phyloP scores from a whole-genome alignment of 2,888 invertebrate genomes.

The Drosophila mimetica region DNA sequence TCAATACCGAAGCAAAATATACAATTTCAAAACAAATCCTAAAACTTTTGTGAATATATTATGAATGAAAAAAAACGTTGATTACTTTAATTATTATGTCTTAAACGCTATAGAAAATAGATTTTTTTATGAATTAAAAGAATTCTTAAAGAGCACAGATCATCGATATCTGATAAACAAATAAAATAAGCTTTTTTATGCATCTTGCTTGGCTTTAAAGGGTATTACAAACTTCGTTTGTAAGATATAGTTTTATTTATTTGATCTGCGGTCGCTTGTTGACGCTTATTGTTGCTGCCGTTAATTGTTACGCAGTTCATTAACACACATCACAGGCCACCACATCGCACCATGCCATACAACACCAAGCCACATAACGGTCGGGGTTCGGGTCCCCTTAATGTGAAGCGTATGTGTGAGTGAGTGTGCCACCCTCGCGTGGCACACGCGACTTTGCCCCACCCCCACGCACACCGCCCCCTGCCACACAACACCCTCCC shows the following conservation, averaged over 20 bases:
- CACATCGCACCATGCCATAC: slow-evolving; percentile 14
- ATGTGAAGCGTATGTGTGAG: slow-evolving; percentile 2
- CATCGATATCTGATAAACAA: no score
- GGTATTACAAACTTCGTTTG: neutral
- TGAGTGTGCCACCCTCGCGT: slow-evolving; percentile 67
- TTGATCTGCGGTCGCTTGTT: slow-evolving; percentile 32
- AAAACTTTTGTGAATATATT: no score
- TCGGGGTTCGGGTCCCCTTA: slow-evolving; percentile 11
- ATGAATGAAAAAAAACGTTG: no score
- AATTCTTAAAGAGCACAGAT: no score
- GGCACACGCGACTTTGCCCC: slow-evolving; percentile 70
- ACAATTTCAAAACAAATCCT: no score
- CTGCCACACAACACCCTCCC: neutral
- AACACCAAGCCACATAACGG: slow-evolving; percentile 26
- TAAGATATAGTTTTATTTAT: neutral
- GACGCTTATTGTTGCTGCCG: slow-evolving; percentile 51
- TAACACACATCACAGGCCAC: slow-evolving; percentile 57
- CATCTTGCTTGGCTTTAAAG: no score
- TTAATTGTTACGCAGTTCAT: slow-evolving; percentile 79
- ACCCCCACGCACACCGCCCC: slow-evolving; percentile 11
- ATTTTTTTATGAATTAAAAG: no score
- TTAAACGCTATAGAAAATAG: no score
- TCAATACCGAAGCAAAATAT: no score
- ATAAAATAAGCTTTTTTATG: no score
- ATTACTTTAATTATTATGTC: no score